These are phyloP conservation scores for Nannospalax galili DNA, from an alignment of 2,113 vertebrate genomes.

Conservation along the genomic window DNA sequence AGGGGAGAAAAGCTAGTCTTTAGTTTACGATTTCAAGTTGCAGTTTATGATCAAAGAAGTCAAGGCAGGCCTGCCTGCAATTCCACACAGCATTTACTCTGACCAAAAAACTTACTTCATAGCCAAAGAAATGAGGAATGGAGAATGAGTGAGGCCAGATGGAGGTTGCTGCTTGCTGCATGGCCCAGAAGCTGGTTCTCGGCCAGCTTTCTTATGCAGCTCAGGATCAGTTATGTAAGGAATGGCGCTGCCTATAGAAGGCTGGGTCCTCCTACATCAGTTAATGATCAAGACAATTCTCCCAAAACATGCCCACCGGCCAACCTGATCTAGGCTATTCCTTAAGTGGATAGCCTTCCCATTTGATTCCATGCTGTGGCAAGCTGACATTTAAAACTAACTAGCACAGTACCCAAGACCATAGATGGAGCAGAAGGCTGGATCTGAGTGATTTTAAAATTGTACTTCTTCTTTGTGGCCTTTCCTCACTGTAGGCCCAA, in stretches of 20 bases:
- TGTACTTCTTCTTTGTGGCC: background rate
- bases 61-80: background rate
- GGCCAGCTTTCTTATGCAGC: background rate
- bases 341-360: too few relatives aligned
- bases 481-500: background rate
- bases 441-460: background rate
- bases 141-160: background rate
- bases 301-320: too few relatives aligned
- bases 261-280: background rate
- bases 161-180: background rate
- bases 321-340: background rate
- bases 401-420: background rate
- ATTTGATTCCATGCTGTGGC: background rate
- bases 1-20: background rate
- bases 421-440: background rate
- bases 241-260: background rate
- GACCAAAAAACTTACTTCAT: background rate
- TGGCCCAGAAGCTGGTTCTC: background rate
- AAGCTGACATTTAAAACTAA: background rate
- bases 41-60: background rate
- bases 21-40: background rate
- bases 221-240: background rate
- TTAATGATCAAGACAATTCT: background rate
- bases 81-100: background rate
- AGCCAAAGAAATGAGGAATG: background rate